Evolutionary conservation across 2,797 vertebrate genomes (phyloP), one percentile per base, ranked within the genome.

Genomic region (Phalanger gymnotis): DNA sequence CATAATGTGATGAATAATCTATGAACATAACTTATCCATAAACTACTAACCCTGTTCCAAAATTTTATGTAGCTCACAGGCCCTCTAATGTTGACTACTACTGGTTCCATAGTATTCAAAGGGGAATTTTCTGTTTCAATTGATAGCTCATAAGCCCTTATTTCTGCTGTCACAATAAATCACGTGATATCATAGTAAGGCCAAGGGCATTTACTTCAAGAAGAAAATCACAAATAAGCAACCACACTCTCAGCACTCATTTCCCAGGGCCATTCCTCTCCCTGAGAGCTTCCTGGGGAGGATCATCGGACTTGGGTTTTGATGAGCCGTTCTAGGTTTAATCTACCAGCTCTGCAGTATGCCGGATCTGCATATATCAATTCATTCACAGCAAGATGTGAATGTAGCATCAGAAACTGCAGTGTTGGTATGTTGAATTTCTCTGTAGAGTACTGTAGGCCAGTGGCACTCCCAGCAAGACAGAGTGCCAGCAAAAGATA

Each of bases 1-100:
- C 92, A 31, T n/a, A 73, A 91, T 90, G 31, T n/a, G 53, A n/a
- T n/a, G n/a, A n/a, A n/a, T 61, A 4, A 40, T 95, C 14, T 90
- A 92, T 54, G 56, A 89, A 91, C 7, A 31, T 93, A 53, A 40
- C 25, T 94, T 94, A 53, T 96, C 87, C 57, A 66, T 95, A 54
- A 51, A 93, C 47, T 14, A 22, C 94, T 96, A 93, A 53, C 19
- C 51, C 66, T 94, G 30, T 90, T 28, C 25, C 52, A 81, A 54
- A 61, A 93, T 5, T 90, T 90, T 6, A 25, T 25, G 6, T 47
- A 81, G 73, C 73, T 25, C 73, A 81, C 2, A 81, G 58, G 58
- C 73, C 22, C n/a, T 81, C 73, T 47, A 81, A 40, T 81, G 73
- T 47, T 47, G 11, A 81, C 40, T 25, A 47, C 73, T 47, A 81